Percentiles rank a stretch among this genome's conserved stretches.
These are phyloP conservation scores for Catostomus latipinnis DNA, from an alignment of 2,797 vertebrate species.

Conservation along the genomic window DNA sequence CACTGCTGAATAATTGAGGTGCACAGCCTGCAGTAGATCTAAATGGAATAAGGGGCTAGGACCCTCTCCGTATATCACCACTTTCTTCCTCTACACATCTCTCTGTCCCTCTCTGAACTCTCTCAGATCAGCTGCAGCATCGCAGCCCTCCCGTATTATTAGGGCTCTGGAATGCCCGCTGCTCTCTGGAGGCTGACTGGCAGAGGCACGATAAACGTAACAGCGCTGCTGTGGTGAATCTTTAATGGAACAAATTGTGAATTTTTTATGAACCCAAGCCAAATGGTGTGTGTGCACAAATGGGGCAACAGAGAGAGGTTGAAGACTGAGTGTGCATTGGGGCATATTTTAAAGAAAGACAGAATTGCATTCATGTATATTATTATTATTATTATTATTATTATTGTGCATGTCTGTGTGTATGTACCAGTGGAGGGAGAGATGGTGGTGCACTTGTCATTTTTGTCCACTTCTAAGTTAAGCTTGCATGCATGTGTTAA, in stretches of 20 bases:
- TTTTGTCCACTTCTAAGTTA: conserved; percentile 4
- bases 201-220: conserved; percentile 72
- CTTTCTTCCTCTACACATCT: conserved; percentile 32
- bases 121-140: conserved; percentile 57
- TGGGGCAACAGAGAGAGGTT: conserved; percentile 6
- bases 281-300: conserved; percentile 24
- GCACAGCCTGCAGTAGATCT: conserved; percentile 57
- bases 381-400: background rate
- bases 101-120: conserved; percentile 21
- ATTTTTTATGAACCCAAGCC: conserved; percentile 70
- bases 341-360: conserved; percentile 30
- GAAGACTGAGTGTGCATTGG: conserved; percentile 22
- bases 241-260: conserved; percentile 80
- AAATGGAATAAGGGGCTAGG: conserved; percentile 64
- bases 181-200: conserved; percentile 74
- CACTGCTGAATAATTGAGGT: conserved; percentile 76
- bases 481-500: background rate
- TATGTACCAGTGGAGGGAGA: background rate
- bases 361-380: background rate
- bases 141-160: conserved; percentile 52
- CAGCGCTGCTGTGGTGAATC: conserved; percentile 72
- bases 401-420: background rate
- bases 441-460: background rate
- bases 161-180: conserved; percentile 64
- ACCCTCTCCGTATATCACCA: conserved; percentile 48